Conservation (phyloP, 1,140 invertebrate genomes). For the Pogonomyrmex californicus region DNA sequence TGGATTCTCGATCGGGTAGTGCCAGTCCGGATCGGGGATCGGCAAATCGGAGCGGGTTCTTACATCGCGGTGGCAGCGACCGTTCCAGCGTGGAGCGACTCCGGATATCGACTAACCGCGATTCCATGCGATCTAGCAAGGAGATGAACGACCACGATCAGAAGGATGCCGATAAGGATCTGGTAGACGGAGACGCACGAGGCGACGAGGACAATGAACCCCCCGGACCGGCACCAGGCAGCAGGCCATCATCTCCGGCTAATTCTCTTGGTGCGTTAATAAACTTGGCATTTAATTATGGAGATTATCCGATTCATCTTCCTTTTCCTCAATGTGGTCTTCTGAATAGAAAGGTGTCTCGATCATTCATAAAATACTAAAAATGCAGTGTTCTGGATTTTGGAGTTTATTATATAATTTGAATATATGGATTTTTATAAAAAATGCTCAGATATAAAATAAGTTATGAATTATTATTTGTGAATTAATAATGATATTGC, state of each 20-base stretch:
- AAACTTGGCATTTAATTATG: conserved; percentile 76
- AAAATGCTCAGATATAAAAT: background rate
- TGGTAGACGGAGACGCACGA: conserved; percentile 82
- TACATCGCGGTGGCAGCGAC: conserved; percentile 81
- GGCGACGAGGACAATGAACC: conserved; percentile 85
- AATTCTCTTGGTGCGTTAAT: conserved; percentile 81
- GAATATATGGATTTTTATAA: background rate
- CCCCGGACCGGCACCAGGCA: conserved; percentile 85
- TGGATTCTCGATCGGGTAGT: conserved; percentile 84
- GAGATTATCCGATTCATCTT: conserved; percentile 63
- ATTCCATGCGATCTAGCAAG: conserved; percentile 79
- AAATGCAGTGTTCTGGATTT: background rate
- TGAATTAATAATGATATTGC: background rate
- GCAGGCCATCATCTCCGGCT: conserved; percentile 84
- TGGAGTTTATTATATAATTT: background rate
- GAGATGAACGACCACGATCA: conserved; percentile 80
- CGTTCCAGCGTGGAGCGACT: conserved; percentile 82
- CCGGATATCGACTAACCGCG: conserved; percentile 82
- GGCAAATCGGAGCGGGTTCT: conserved; percentile 70
- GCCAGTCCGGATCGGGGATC: conserved; percentile 83
- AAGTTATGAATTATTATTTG: background rate
- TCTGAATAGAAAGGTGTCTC: background rate
- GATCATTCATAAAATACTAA: background rate
- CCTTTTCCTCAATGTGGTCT: background rate
- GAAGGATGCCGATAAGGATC: conserved; percentile 80